Base-by-base conservation (phyloP, 2,888 invertebrate genomes). In the Julus scandinavius region DNA sequence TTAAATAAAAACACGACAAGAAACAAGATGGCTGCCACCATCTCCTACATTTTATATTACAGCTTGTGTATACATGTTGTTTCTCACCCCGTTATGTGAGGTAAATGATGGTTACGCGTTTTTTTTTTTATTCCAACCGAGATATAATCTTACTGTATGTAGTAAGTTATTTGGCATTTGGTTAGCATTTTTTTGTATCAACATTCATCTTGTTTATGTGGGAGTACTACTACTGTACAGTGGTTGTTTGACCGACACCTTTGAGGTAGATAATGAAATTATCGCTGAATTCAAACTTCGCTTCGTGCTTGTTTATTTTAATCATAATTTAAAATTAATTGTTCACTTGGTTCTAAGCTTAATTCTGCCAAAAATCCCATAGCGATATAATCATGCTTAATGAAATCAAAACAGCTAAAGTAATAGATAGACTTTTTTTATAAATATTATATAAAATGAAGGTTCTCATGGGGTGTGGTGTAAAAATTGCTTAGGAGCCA, bases 131-230 rank as follows among this genome's bases (percentile, higher is more conserved):
- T 1, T 72, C 5, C 45, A 45, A 7, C 6, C 20, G 80, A 38
- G 80, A 80, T 80, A 15, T 15, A 80, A 80, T 80, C 80, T 80
- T 29, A 15, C 38, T 80, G 29, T 80, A 38, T 29, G 29, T 29
- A 80, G 29, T 29, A 80, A 80, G 80, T 80, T 80, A 80, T 80
- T 80, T 80, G 80, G 80, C 80, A 80, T 80, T 80, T 80, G 80
- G 80, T 80, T 13, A 15, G 80, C 38, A 3, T 80, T 40, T 54
- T 29, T 72, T 80, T 38, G 7, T 45, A 80, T 15, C 80, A 80
- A 29, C 80, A 13, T 38, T 38, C 38, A 80, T 80, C 80, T 13
- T 80, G 80, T 38, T 29, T 9, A 38, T 80, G 38, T 80, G 80
- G 15, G 80, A 40, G 13, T 80, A 80, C 80, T 80, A 80, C 80